Base-by-base conservation (phyloP, 2,797 vertebrate genomes). In the Gobionotothen gibberifrons region DNA sequence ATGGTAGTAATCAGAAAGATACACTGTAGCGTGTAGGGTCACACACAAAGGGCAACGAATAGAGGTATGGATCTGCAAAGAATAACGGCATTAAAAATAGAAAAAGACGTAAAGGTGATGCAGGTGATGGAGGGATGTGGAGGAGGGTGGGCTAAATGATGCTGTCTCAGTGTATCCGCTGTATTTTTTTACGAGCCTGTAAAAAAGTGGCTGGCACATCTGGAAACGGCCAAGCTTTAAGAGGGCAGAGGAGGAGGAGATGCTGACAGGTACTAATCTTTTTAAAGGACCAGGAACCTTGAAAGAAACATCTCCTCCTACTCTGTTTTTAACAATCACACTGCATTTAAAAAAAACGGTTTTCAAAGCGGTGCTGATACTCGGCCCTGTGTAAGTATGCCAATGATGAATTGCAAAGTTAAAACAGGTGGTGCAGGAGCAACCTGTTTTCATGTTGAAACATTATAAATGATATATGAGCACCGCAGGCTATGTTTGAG, bases 211-310 rank as follows among this genome's bases (percentile, higher is more conserved):
- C 74, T 44, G 58, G 82, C 82, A 91, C 93, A 93, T 93, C 89
- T 93, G 92, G 90, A 90, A 91, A 85, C 72, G 78, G 72, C 68
- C 44, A 72, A 0, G 32, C 71, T 88, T 90, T 76, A 80, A 85
- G 74, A 78, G 80, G 66, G 64, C 36, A 52, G 72, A 72, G 80
- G 79, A 76, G 73, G 78, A 75, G 86, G 83, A 11, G 79, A 85
- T 89, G 93, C 89, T 92, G 90, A 93, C 92, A 90, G 91, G 85
- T 89, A 87, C 65, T 88, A 21, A 82, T 91, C 89, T 89, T 87
- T 36, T 84, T 76, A 92, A 87, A 63, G 74, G 74, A 80, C 21
- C 72, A 62, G 69, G 32, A 78, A 63, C 4, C 69, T 88, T 87
- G 76, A 90, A 90, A 87, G 71, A 55, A 73, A 59, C 46, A 26